Evolutionary conservation across 2,113 vertebrate genomes (phyloP), one percentile per base, ranked within the genome.

Genomic region (Scomber scombrus): DNA sequence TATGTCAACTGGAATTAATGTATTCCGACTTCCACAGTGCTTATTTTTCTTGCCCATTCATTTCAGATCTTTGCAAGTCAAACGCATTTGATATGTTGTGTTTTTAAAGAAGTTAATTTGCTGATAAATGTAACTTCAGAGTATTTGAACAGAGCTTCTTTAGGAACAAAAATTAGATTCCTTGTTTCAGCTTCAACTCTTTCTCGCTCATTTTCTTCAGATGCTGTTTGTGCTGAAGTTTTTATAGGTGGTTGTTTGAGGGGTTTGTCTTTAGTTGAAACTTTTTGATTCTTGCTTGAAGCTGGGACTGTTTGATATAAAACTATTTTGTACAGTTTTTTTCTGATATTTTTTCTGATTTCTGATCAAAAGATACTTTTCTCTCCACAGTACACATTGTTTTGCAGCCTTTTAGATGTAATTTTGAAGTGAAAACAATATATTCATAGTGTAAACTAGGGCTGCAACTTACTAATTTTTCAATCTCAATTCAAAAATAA

Each of bases 1-100:
- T 29, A 18, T 21, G 43, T 46, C 57, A 11, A 7, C 54, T 58
- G 31, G 6, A 57, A 51, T 78, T 82, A 4, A 61, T 19, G 40
- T 66, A 40, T 47, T 49, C 58, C 4, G 46, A 31, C 4, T 23
- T 52, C 14, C 4, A 52, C 4, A 15, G 3, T 50, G 16, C 21
- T 47, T 47, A 18, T 43, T 72, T 46, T 57, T 56, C n/a, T 21
- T n/a, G 4, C 13, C 16, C 1, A 13, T 23, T 34, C 11, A 43
- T 19, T 12, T 26, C 5, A 31, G 11, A 67, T 57, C 9, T 81
- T 63, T 29, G 29, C 11, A 21, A 52, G 16, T 57, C 9, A 65
- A 29, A 45, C 16, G 6, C 8, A 51, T 23, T 40, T 50, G 4
- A 18, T 26, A 26, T 26, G 23, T 26, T 26, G 23, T 26, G 23